These are phyloP conservation scores for Zophobas atratus DNA, from an alignment of 1,140 invertebrate species.

Conservation along the genomic window DNA sequence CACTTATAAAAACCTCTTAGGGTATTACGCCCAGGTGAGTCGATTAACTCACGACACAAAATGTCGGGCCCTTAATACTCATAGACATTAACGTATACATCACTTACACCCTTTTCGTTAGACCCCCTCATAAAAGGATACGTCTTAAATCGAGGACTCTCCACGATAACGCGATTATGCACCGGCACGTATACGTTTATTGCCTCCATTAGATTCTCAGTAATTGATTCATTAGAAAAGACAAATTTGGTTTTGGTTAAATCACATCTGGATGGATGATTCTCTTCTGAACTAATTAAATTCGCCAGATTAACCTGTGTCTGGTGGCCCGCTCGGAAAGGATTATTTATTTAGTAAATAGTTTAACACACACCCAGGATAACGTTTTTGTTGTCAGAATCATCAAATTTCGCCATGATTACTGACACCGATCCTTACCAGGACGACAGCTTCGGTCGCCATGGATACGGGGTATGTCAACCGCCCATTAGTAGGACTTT, in stretches of 20 bases:
- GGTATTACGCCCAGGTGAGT: constrained; percentile 22
- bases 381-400: constrained; percentile 7
- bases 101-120: background rate
- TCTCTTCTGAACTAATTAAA: constrained; percentile 35
- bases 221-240: constrained; percentile 48
- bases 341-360: constrained; percentile 6
- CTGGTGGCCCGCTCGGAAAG: background rate
- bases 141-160: constrained; percentile 32
- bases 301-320: constrained; percentile 16
- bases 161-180: constrained; percentile 43
- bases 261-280: constrained; percentile 40
- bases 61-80: constrained; percentile 18
- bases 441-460: constrained; percentile 16
- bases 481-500: constrained; percentile 28
- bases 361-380: constrained; percentile 19
- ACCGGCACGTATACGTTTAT: constrained; percentile 44
- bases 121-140: constrained; percentile 22
- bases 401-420: constrained; percentile 20
- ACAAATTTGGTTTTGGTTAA: constrained; percentile 42
- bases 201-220: constrained; percentile 42
- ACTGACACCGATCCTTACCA: constrained; percentile 11
- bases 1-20: constrained; percentile 1
- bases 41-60: constrained; percentile 31
- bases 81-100: constrained; percentile 28
- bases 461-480: constrained; percentile 27